These are phyloP conservation scores for Malurus elegans DNA, from an alignment of 2,113 vertebrate species.

Conservation along the genomic window DNA sequence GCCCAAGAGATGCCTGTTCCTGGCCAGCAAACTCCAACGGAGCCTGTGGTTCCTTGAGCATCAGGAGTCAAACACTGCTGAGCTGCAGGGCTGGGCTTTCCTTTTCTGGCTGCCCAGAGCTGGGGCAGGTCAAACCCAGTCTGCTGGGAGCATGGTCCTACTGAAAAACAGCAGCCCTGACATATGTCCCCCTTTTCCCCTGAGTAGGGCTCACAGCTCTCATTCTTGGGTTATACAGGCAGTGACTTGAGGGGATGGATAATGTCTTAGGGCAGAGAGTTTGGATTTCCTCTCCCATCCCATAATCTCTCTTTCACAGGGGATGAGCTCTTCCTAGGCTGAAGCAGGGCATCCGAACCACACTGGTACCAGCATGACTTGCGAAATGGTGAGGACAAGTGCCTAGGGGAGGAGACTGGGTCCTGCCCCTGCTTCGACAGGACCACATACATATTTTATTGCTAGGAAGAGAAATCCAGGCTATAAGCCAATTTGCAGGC, in stretches of 20 bases:
- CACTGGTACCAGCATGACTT: not conserved
- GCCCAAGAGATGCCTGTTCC: not conserved
- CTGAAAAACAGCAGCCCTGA: not conserved
- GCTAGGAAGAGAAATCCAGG: not conserved
- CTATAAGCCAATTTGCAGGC: not conserved
- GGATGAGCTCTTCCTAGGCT: not conserved
- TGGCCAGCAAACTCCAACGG: not conserved
- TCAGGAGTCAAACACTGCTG: not conserved
- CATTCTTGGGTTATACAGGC: not conserved
- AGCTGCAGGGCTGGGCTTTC: not conserved
- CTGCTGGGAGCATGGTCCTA: not conserved
- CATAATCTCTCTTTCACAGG: not conserved
- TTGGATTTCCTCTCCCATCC: not conserved
- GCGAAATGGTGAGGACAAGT: not conserved
- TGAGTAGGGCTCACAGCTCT: not conserved
- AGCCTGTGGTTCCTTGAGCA: not conserved
- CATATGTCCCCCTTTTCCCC: rapidly evolving
- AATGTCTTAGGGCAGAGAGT: not conserved
- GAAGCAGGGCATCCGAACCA: not conserved
- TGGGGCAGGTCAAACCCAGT: not conserved
- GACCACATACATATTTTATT: not conserved
- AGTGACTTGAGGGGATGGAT: not conserved
- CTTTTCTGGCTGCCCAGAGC: not conserved
- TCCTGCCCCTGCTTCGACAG: not conserved
- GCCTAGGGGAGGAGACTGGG: not conserved